phyloP scores from a whole-genome alignment of 2,113 vertebrate genomes.

The Perognathus longimembris region DNA sequence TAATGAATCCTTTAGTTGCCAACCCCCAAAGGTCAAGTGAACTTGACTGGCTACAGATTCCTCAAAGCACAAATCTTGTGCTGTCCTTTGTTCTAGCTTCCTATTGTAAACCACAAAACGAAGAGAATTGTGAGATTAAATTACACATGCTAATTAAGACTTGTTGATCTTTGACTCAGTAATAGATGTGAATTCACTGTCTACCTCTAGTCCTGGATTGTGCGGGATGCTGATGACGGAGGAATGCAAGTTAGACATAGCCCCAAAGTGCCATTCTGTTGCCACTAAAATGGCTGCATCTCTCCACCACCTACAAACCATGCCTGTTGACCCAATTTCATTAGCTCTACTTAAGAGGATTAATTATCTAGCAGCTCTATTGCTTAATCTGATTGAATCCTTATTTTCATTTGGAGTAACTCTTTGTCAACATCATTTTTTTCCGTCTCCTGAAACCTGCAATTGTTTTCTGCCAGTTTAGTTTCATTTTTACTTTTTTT shows the following conservation, averaged over 20 bases:
- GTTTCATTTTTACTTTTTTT: not conserved
- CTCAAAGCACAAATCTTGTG: not conserved
- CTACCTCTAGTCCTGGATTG: not conserved
- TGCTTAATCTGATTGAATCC: conserved; percentile 23
- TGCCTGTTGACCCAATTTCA: conserved; percentile 61
- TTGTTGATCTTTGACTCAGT: conserved; percentile 1
- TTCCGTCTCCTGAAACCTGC: conserved; percentile 29
- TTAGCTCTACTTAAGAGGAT: conserved; percentile 61
- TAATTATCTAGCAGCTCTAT: conserved; percentile 50
- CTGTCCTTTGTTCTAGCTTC: conserved; percentile 4
- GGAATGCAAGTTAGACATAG: not conserved
- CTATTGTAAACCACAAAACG: too few relatives aligned
- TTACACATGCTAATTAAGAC: not conserved
- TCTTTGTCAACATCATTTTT: conserved; percentile 4
- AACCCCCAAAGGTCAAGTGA: not conserved
- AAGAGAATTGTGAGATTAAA: too few relatives aligned
- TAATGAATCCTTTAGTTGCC: not conserved
- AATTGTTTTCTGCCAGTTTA: conserved; percentile 29
- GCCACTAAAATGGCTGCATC: not conserved
- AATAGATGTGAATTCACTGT: not conserved
- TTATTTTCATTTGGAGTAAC: conserved; percentile 54
- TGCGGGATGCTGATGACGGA: not conserved
- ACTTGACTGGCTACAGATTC: not conserved
- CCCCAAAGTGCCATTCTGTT: not conserved
- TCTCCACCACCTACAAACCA: not conserved